Percentiles rank a stretch among this genome's conserved stretches.
Evolutionary conservation across 1,140 invertebrate species (phyloP).

Genomic region (Helicoverpa armigera): DNA sequence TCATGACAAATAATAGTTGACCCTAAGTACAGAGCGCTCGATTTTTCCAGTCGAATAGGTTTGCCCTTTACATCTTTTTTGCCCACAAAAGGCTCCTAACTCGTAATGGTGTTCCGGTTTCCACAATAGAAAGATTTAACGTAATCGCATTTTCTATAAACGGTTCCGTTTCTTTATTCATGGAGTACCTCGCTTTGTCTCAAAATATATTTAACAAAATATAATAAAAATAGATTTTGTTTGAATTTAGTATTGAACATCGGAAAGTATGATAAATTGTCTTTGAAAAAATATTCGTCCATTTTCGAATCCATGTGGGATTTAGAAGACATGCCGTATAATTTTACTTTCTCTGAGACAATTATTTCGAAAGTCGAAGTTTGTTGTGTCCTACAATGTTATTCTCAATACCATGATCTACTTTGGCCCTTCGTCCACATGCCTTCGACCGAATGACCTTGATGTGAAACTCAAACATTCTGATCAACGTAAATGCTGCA

Average conservation of each 20-base stretch:
- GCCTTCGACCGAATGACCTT: conserved; percentile 4
- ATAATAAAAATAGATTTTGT: too few species aligned
- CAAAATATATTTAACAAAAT: too few species aligned
- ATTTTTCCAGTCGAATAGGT: conserved; percentile 11
- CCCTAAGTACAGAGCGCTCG: background rate
- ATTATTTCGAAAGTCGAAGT: conserved; percentile 14
- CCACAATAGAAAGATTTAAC: conserved; percentile 22
- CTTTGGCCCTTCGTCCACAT: background rate
- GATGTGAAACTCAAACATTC: conserved; percentile 19
- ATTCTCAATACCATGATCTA: background rate
- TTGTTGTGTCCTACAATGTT: conserved; percentile 9
- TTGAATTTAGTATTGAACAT: too few species aligned
- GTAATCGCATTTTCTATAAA: conserved; percentile 22
- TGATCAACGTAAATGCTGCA: background rate
- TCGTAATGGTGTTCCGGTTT: conserved; percentile 11
- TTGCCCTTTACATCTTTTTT: conserved; percentile 14
- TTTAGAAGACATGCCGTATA: background rate
- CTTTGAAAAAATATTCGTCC: too few species aligned
- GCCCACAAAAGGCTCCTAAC: conserved; percentile 21
- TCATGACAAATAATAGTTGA: background rate
- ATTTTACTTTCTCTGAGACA: background rate
- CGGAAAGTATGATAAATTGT: too few species aligned
- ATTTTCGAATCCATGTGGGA: background rate
- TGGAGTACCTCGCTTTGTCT: background rate
- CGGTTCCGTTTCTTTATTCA: background rate